Evolutionary conservation across 2,888 invertebrate species (phyloP), one percentile per base, ranked within the genome.

Genomic region (Spodoptera littoralis): DNA sequence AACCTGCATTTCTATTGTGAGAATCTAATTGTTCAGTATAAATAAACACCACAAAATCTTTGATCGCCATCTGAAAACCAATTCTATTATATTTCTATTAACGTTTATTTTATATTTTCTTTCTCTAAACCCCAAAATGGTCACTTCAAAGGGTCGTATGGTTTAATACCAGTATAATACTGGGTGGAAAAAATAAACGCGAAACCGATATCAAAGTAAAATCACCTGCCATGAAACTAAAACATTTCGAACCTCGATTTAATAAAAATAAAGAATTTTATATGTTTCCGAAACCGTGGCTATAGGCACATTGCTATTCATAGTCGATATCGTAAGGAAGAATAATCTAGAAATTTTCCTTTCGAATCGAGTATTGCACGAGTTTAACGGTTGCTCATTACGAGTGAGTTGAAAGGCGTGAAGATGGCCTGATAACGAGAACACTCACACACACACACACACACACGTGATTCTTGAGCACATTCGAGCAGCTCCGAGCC

Each of bases 341-440:
- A 72, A 73, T 70, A 66, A 73, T 76, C 66, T 70, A 77, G 74
- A 78, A 66, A 62, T 58, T 65, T 77, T 77, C 69, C 71, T 78
- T 79, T 68, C 61, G 65, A 64, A 71, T 79, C 46, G 61, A 61
- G 70, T 72, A 74, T 61, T 79, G 75, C 65, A 73, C 74, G 61
- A 53, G 24, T 48, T 62, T 70, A 65, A 63, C 73, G 64, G 64
- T 58, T 59, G 74, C 79, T 76, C 77, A 79, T 77, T 77, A 76
- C 63, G 49, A 53, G 57, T 55, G 66, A 53, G 61, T 69, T 79
- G 73, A 80, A 73, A 68, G 68, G 70, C 84, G 82, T 83, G 72
- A 83, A 83, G 84, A 84, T 84, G 69, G 54, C 6, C 60, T 63
- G 83, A 82, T 84, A 84, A 82, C 77, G 47, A 73, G 71, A 46